Evolutionary conservation across 1,140 invertebrate species (phyloP), one percentile per base, ranked within the genome.

Genomic region (Aphis craccivora): DNA sequence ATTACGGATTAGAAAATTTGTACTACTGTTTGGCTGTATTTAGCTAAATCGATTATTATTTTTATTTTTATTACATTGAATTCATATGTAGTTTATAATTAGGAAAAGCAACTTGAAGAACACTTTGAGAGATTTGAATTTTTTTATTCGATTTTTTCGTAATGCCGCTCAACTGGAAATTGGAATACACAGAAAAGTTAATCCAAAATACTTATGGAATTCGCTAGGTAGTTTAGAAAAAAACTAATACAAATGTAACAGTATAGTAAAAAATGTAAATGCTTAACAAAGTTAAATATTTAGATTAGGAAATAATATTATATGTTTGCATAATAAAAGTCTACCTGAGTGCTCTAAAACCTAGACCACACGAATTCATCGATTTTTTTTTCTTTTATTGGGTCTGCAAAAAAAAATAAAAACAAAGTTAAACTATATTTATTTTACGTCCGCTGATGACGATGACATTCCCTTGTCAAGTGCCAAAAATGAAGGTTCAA

Each of bases 351-450:
- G 6, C 8, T 84, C 9, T 40, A 84, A 43, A 84, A 48, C 1
- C 14, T 87, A 87, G 18, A n/a, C 43, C 20, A 48, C 43, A 35
- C 6, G 0, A 48, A 45, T 87, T 48, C 0, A 76, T n/a, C n/a
- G 8, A 76, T 83, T 83, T 35, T 87, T 48, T 87, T 48, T 87
- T 87, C n/a, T 45, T 45, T 87, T 87, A 87, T 87, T 87, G 18
- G 30, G 30, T n/a, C 86, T 48, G 6, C 45, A n/a, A 45, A 87
- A 87, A 11, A 87, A n/a, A 18, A 20, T 30, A 48, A 48, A 48
- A 48, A 48, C 45, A 7, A 30, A 23, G 20, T 87, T 30, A 8
- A 30, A 48, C 43, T 87, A 51, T 35, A 22, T 35, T 35, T 48
- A 25, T 87, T 87, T 87, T 87, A 30, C 18, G 14, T 87, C 30